phyloP scores from a whole-genome alignment of 1,140 invertebrate species.

The Drosophila ficusphila region DNA sequence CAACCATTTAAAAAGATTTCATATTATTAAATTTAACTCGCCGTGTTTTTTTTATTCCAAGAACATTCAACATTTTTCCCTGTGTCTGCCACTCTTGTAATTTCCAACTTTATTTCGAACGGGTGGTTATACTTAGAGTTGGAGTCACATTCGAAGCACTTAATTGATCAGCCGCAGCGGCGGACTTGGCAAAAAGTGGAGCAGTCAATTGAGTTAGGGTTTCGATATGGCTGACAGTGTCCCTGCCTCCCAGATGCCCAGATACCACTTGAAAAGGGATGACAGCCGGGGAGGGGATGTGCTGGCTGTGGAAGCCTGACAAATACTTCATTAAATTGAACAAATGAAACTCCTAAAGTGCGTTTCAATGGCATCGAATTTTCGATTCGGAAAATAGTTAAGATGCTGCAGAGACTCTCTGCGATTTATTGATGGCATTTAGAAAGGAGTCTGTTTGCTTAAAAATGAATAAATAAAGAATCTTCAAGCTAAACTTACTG shows the following conservation, averaged over 20 bases:
- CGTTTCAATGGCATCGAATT: constrained; percentile 7
- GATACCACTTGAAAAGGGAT: constrained; percentile 49
- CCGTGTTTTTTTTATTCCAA: too few relatives aligned
- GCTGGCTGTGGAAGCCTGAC: constrained; percentile 16
- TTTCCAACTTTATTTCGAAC: not conserved
- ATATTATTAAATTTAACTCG: too few relatives aligned
- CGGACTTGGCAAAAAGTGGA: constrained; percentile 23
- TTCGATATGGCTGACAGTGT: constrained; percentile 48
- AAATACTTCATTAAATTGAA: constrained; percentile 53
- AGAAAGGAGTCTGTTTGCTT: too few relatives aligned
- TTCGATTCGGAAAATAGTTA: not conserved
- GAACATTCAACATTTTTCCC: too few relatives aligned
- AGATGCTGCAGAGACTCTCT: not conserved
- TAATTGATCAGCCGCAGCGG: constrained; percentile 54
- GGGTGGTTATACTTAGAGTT: constrained; percentile 5
- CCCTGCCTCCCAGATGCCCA: constrained; percentile 12
- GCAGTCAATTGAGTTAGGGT: constrained; percentile 52
- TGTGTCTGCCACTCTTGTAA: not conserved
- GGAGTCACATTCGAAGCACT: constrained; percentile 27
- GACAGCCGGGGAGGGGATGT: constrained; percentile 9
- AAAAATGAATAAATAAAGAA: too few relatives aligned
- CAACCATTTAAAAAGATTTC: too few relatives aligned
- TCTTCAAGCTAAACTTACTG: too few relatives aligned
- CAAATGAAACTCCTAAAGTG: constrained; percentile 41
- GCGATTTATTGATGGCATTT: not conserved